Base-by-base conservation (phyloP, 2,888 invertebrate genomes). In the Diploptera punctata region DNA sequence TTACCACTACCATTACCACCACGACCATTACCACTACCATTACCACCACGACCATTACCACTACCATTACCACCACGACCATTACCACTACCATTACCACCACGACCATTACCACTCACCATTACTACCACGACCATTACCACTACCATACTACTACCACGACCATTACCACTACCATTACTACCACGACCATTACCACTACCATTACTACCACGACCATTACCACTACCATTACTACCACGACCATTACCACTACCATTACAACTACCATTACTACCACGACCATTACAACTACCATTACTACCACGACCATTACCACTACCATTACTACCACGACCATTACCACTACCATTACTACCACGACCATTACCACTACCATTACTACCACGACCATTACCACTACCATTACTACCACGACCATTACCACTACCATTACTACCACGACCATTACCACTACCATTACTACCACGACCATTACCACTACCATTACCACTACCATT, bases 21-120 rank as follows among this genome's bases (percentile, higher is more conserved):
- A 10, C 18, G n/a, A 16, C 54, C 21, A 9, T 3, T 54, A 54
- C 54, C 21, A 54, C 54, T 21, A 54, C 54, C 21, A 54, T 24
- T 54, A 9, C 19, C 21, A 54, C 54, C 16, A 54, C 54, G n/a
- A 54, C 54, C n/a, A n/a, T n/a, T n/a, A n/a, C n/a, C n/a, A n/a
- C n/a, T n/a, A n/a, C n/a, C n/a, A n/a, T n/a, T n/a, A n/a, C n/a
- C n/a, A n/a, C n/a, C n/a, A n/a, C n/a, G n/a, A n/a, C n/a, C n/a
- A n/a, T n/a, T n/a, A n/a, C n/a, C n/a, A n/a, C n/a, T n/a, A n/a
- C n/a, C n/a, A n/a, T n/a, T n/a, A n/a, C n/a, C n/a, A n/a, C n/a
- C n/a, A n/a, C n/a, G n/a, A n/a, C n/a, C n/a, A n/a, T n/a, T n/a
- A n/a, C n/a, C n/a, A n/a, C n/a, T n/a, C 13, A 43, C 43, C 13